These are phyloP conservation scores for Enteromius anoplus DNA, from an alignment of 2,797 vertebrate species.

Conservation along the genomic window DNA sequence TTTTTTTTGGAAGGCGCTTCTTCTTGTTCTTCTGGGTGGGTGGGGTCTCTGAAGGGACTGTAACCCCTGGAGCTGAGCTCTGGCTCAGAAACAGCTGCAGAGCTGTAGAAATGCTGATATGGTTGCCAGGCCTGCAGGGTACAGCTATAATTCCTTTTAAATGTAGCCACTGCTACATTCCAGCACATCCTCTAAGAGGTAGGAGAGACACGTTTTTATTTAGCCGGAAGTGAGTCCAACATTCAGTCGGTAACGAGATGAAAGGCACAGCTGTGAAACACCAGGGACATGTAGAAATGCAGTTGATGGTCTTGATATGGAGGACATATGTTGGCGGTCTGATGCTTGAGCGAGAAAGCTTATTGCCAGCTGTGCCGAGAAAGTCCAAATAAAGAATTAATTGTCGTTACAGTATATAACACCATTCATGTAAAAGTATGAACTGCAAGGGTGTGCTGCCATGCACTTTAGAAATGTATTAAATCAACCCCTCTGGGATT, in stretches of 20 bases:
- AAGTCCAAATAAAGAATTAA: constrained; percentile 25
- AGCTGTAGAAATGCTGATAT: constrained; percentile 54
- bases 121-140: constrained; percentile 50
- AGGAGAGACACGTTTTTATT: constrained; percentile 34
- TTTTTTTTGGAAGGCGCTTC: constrained; percentile 11
- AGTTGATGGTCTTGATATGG: constrained; percentile 12
- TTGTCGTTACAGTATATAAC: constrained; percentile 22
- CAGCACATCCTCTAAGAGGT: constrained; percentile 39
- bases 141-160: constrained; percentile 64
- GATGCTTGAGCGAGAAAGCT: constrained; percentile 6
- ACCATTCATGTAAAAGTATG: constrained; percentile 63
- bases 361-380: constrained; percentile 42
- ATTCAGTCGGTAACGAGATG: constrained; percentile 20
- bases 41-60: constrained; percentile 19
- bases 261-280: constrained; percentile 52
- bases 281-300: constrained; percentile 24
- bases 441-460: constrained; percentile 51
- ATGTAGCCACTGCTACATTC: constrained; percentile 60
- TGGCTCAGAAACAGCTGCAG: constrained; percentile 27
- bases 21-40: not conserved
- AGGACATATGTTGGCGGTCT: constrained; percentile 8
- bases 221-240: constrained; percentile 42
- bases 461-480: constrained; percentile 21
- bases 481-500: not conserved
- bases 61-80: constrained; percentile 45